Percentiles rank a stretch among this genome's conserved stretches.
phyloP scores from a whole-genome alignment of 92 coral and sea anemone species.

The Zoanthus sansibaricus region DNA sequence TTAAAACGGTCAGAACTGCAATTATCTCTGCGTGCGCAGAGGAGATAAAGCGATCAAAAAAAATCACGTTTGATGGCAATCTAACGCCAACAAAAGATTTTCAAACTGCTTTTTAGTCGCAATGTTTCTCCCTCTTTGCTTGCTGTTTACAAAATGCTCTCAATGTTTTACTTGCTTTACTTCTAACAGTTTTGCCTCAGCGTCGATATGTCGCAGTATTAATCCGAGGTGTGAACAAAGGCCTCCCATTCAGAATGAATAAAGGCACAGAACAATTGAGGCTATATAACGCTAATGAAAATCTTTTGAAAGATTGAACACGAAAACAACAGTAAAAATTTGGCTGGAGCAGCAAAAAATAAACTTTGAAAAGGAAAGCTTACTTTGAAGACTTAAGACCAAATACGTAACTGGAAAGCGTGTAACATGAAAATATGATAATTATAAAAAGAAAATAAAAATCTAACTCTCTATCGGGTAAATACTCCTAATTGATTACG shows the following conservation, averaged over 20 bases:
- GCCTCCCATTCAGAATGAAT: slow-evolving; percentile 78
- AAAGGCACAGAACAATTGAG: slow-evolving; percentile 78
- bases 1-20: slow-evolving; percentile 29
- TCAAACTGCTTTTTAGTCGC: slow-evolving; percentile 11
- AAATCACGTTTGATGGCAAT: slow-evolving; percentile 27
- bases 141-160: slow-evolving; percentile 22
- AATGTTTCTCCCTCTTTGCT: not conserved
- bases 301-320: slow-evolving; percentile 64
- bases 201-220: slow-evolving; percentile 68
- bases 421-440: slow-evolving; percentile 7
- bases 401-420: slow-evolving; percentile 44
- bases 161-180: slow-evolving; percentile 43
- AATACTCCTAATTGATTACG: slow-evolving; percentile 64
- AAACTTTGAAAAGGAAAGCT: slow-evolving; percentile 41
- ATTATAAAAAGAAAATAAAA: not conserved
- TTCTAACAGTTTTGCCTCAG: slow-evolving; percentile 48
- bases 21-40: slow-evolving; percentile 46
- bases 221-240: slow-evolving; percentile 83
- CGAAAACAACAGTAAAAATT: slow-evolving; percentile 78
- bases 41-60: slow-evolving; percentile 30
- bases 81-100: not conserved
- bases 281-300: slow-evolving; percentile 94
- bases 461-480: slow-evolving; percentile 16
- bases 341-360: slow-evolving; percentile 51
- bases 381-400: slow-evolving; percentile 46